Evolutionary conservation across 2,888 invertebrate species (phyloP), one percentile per base, ranked within the genome.

Genomic region (Drosophila borborema): DNA sequence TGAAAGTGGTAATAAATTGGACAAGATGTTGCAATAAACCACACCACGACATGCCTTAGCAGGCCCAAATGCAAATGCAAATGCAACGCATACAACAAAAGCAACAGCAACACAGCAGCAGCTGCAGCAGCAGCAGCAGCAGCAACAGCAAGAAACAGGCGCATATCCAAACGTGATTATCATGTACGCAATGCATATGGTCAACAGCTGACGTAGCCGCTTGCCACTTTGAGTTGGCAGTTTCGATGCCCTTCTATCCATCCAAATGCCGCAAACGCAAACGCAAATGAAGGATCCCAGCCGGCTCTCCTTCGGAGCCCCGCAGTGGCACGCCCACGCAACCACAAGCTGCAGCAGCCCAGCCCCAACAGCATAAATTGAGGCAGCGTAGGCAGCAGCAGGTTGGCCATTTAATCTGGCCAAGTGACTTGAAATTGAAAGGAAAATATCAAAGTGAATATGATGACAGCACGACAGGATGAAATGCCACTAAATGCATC

Each of bases 1-100:
- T 89, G 83, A 90, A 90, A 91, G 90, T 90, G 90, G 91, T 91
- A 90, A 90, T 90, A 90, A 90, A 90, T 90, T 91, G 91, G 81
- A 90, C 90, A 90, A 91, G 91, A 90, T 90, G 90, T 89, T 90
- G 82, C 90, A 82, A 82, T 79, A 90, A 91, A 86, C 90, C 90
- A 81, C 89, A 91, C 78, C 78, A 83, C 79, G 77, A 74, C 71
- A 77, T 62, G 74, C 82, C 74, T 81, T 55, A 73, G 68, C 74
- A 56, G 54, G 38, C 73, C 60, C 53, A 76, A 67, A 85, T 87
- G 82, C 85, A 76, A 67, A 84, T 23, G 3, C 82, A 87, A 80
- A 80, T 83, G 83, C 80, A 71, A 68, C 73, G 64, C 68, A 73
- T 70, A 67, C 85, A 69, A 55, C 64, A 64, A 28, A 56, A 66